A percentile compares a stretch with the other conserved stretches of the same genome.
phyloP scores from a whole-genome alignment of 2,797 vertebrate species.

The Hybognathus amarus region DNA sequence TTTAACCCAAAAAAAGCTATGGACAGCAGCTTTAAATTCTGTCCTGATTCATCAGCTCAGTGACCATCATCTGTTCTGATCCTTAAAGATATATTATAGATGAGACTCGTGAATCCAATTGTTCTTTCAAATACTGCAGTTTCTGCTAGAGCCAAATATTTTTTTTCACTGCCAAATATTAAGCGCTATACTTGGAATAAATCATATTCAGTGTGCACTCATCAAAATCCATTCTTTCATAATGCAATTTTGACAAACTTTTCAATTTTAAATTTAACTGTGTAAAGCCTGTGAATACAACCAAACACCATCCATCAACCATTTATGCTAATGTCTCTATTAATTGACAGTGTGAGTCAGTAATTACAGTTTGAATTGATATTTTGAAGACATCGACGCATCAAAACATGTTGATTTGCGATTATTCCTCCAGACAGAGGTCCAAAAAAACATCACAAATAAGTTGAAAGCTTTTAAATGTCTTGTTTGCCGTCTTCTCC shows the following conservation, averaged over 20 bases:
- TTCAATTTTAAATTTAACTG: slow-evolving; percentile 21
- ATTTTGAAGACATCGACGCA: slow-evolving; percentile 4
- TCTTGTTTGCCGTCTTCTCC: slow-evolving; percentile 3
- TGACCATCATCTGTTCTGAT: not conserved
- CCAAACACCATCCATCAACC: slow-evolving; percentile 29
- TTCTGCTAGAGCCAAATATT: slow-evolving; percentile 39
- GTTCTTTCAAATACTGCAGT: slow-evolving; percentile 10
- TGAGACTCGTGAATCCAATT: slow-evolving; percentile 6
- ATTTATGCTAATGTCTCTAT: slow-evolving; percentile 19
- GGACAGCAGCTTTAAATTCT: slow-evolving; percentile 4
- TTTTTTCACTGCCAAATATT: slow-evolving; percentile 43
- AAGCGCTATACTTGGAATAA: slow-evolving; percentile 24
- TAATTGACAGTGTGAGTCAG: slow-evolving; percentile 13
- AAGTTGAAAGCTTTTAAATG: slow-evolving; percentile 44
- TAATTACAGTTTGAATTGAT: slow-evolving; percentile 25
- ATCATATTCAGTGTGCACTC: slow-evolving; percentile 19
- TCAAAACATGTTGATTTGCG: slow-evolving; percentile 20
- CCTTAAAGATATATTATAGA: slow-evolving; percentile 20
- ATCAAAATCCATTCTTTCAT: slow-evolving; percentile 45
- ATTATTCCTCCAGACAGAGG: slow-evolving; percentile 13
- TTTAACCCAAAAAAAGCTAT: too few relatives aligned
- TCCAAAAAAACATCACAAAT: slow-evolving; percentile 1
- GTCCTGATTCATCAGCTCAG: slow-evolving; percentile 6
- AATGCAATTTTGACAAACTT: slow-evolving; percentile 46
- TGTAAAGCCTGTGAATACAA: slow-evolving; percentile 4